Evolutionary conservation across 2,888 invertebrate species (phyloP).

Genomic region (Drosophila acutilabella): DNA sequence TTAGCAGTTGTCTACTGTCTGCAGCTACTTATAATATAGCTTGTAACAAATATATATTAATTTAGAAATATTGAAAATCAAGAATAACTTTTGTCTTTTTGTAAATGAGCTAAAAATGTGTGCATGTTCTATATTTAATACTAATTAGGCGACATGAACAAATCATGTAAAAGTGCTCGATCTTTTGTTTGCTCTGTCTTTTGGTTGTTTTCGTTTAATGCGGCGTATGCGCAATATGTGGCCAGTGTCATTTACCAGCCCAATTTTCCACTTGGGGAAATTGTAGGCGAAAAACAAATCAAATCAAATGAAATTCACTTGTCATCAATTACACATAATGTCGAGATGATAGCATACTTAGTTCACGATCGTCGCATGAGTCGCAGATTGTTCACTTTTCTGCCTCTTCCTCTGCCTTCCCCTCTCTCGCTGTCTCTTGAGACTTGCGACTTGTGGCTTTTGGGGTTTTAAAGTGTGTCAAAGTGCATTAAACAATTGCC

Average conservation of each 20-base stretch:
- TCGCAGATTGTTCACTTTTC: conserved; percentile 43
- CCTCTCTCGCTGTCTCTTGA: not conserved
- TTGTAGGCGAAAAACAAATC: conserved; percentile 15
- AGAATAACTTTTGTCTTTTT: no score
- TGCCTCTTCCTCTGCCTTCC: not conserved
- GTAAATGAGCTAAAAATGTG: no score
- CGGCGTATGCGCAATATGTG: conserved; percentile 61
- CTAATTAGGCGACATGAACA: conserved; percentile 78
- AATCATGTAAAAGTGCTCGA: conserved; percentile 31
- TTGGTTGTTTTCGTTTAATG: conserved; percentile 6
- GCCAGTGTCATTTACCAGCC: conserved; percentile 36
- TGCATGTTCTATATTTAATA: conserved; percentile 18
- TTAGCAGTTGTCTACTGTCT: no score
- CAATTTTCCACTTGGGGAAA: conserved; percentile 70
- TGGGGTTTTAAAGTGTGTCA: conserved; percentile 68
- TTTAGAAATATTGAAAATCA: no score
- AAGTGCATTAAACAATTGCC: conserved; percentile 78
- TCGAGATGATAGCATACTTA: conserved; percentile 6
- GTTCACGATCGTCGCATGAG: conserved; percentile 5
- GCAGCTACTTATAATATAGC: no score
- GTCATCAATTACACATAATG: conserved; percentile 45
- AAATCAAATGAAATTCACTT: conserved; percentile 58
- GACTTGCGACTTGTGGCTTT: conserved; percentile 10
- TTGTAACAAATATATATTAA: no score
- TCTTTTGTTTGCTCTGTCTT: conserved; percentile 28